Conservation (phyloP, 1,140 invertebrate genomes). For the Dysdera silvatica region DNA sequence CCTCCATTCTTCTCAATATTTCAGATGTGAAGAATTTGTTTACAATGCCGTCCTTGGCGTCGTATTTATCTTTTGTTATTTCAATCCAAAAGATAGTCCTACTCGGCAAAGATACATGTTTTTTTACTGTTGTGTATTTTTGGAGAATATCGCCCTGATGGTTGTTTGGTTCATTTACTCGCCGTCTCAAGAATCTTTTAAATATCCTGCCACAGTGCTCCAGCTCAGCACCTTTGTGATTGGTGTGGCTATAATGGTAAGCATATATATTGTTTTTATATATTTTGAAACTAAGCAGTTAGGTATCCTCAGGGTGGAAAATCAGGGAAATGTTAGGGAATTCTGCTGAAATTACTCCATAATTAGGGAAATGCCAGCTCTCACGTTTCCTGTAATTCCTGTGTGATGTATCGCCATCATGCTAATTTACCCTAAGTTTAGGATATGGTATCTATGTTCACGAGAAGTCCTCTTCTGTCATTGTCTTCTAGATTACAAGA, state of each 20-base stretch:
- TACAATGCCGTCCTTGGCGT: conserved; percentile 29
- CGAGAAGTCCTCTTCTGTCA: no score
- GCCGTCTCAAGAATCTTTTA: conserved; percentile 11
- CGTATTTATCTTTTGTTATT: conserved; percentile 37
- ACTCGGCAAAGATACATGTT: conserved; percentile 33
- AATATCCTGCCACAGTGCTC: conserved; percentile 27
- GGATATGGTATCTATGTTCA: no score
- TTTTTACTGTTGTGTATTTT: conserved; percentile 32
- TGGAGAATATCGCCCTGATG: conserved; percentile 34
- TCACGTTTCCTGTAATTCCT: background rate
- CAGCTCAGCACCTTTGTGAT: conserved; percentile 31
- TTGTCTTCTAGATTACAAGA: no score
- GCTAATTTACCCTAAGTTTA: background rate
- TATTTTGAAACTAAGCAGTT: no score
- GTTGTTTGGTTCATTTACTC: conserved; percentile 30
- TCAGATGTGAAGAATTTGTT: conserved; percentile 26
- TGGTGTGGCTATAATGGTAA: conserved; percentile 34
- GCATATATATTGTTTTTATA: background rate
- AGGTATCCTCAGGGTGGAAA: background rate
- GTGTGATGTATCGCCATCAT: background rate
- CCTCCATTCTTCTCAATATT: background rate
- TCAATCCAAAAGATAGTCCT: conserved; percentile 35
- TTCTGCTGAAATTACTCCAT: background rate
- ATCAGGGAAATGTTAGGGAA: background rate
- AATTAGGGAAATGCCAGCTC: background rate